These are phyloP conservation scores for Turnix velox DNA, from an alignment of 2,113 vertebrate species.

Conservation along the genomic window DNA sequence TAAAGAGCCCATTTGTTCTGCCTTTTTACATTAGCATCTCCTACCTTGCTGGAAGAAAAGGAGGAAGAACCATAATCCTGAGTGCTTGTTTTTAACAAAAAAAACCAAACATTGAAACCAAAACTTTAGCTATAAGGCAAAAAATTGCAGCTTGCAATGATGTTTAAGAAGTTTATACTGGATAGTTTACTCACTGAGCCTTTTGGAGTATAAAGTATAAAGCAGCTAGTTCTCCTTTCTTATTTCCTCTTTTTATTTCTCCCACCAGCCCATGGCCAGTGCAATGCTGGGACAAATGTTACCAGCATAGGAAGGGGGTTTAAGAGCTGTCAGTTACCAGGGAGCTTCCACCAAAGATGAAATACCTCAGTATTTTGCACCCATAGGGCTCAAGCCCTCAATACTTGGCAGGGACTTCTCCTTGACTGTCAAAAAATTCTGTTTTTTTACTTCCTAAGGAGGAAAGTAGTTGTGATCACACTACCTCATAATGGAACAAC, in stretches of 20 bases:
- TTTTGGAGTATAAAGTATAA: fast-evolving
- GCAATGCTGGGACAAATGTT: neutral
- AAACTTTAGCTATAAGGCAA: neutral
- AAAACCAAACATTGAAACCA: neutral
- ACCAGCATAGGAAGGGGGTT: neutral
- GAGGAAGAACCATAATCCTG: neutral
- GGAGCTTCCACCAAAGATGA: neutral
- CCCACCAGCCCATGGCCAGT: no score
- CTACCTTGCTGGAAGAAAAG: conserved; percentile 31
- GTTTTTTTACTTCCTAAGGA: neutral
- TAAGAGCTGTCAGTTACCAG: neutral
- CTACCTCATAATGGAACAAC: neutral
- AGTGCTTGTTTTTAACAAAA: neutral
- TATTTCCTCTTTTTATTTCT: neutral
- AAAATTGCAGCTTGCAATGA: neutral
- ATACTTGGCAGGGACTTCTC: neutral
- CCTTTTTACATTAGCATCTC: conserved; percentile 26
- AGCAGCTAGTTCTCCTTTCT: neutral
- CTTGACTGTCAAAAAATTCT: neutral
- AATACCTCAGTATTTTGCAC: fast-evolving
- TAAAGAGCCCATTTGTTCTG: conserved; percentile 40
- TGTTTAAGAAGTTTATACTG: neutral
- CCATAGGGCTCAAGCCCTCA: neutral
- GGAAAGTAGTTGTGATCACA: neutral
- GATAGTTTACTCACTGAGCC: neutral